Evolutionary conservation across 2,113 vertebrate genomes (phyloP).

Genomic region (Cephalopterus ornatus): DNA sequence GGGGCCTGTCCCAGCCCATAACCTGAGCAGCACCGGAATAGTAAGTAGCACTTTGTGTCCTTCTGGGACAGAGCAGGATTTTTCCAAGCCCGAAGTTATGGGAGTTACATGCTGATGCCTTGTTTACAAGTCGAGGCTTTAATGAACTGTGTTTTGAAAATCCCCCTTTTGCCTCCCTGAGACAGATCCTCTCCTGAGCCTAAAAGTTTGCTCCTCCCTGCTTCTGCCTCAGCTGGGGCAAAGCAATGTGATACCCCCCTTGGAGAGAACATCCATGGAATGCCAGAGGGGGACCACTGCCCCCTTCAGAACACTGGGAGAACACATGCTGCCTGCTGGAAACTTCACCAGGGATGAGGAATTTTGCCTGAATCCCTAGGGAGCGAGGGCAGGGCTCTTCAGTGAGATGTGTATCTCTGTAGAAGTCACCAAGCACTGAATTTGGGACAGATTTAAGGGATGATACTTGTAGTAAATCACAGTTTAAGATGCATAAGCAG

Average conservation of each 20-base stretch:
- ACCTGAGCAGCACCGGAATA: neutral
- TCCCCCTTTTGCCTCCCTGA: neutral
- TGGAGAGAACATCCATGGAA: fast-evolving
- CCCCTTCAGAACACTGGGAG: neutral
- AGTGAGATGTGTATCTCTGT: neutral
- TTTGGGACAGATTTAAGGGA: neutral
- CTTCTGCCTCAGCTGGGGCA: neutral
- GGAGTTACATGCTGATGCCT: neutral
- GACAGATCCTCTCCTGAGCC: neutral
- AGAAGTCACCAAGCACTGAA: neutral
- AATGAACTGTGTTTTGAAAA: neutral
- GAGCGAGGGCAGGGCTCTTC: neutral
- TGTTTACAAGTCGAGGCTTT: neutral
- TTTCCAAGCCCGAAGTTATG: neutral
- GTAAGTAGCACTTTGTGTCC: neutral
- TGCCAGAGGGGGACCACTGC: too few relatives aligned
- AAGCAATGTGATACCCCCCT: neutral
- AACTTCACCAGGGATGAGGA: neutral
- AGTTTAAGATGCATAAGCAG: neutral
- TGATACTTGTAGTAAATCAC: neutral
- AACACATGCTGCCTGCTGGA: neutral
- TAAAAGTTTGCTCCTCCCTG: neutral
- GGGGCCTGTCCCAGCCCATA: neutral
- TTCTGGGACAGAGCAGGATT: neutral
- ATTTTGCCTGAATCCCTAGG: neutral